A percentile compares a stretch with the other conserved stretches of the same genome.
Conservation (phyloP, 2,888 invertebrate genomes). For the Muschampia plurimacula region DNA sequence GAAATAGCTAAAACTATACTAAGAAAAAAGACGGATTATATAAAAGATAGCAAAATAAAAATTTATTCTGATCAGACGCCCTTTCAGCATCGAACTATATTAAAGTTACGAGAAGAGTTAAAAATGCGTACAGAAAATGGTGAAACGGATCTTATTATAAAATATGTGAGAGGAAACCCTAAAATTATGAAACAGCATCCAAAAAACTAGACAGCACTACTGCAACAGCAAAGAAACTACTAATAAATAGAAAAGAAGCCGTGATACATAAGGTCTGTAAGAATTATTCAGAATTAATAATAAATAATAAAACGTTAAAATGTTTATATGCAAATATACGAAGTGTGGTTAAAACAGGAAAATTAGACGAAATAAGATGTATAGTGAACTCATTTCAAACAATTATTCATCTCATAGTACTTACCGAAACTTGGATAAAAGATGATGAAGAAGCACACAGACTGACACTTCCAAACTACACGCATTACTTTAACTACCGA, state of each 20-base stretch:
- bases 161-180: slow-evolving; percentile 32
- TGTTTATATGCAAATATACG: slow-evolving; percentile 37
- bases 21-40: slow-evolving; percentile 9
- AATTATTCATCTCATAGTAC: slow-evolving; percentile 36
- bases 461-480: slow-evolving; percentile 7
- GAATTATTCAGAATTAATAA: slow-evolving; percentile 1
- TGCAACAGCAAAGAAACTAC: background rate
- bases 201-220: slow-evolving; percentile 29
- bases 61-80: slow-evolving; percentile 32
- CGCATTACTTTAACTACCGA: slow-evolving; percentile 19
- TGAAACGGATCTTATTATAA: slow-evolving; percentile 22
- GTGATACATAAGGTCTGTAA: slow-evolving; percentile 15
- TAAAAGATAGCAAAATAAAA: background rate
- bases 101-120: slow-evolving; percentile 21
- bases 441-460: slow-evolving; percentile 15
- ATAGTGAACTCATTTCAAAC: slow-evolving; percentile 38
- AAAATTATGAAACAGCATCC: slow-evolving; percentile 18
- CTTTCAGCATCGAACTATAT: slow-evolving; percentile 13
- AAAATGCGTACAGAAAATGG: slow-evolving; percentile 19
- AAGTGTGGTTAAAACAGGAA: slow-evolving; percentile 27
- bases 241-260: background rate
- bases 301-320: slow-evolving; percentile 7
- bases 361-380: slow-evolving; percentile 11
- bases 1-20: slow-evolving; percentile 19
- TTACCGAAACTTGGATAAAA: slow-evolving; percentile 41